Conservation (phyloP, 2,888 invertebrate species). For the Tetragnatha montana region DNA sequence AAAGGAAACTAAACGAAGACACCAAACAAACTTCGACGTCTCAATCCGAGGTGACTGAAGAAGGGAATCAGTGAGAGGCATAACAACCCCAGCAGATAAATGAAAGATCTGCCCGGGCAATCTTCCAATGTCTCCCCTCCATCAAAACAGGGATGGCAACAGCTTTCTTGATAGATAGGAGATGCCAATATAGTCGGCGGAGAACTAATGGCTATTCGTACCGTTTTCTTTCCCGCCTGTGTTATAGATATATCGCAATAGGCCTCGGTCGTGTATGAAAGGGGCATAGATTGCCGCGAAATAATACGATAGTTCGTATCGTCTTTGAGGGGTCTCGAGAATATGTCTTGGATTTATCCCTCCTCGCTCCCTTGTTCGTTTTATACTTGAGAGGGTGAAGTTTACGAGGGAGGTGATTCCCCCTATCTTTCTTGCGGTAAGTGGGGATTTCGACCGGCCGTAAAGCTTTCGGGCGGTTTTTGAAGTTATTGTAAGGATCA, state of each 20-base stretch:
- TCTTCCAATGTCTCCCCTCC: constrained; percentile 54
- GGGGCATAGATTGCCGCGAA: constrained; percentile 25
- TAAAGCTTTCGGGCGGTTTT: not conserved
- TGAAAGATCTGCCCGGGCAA: constrained; percentile 28
- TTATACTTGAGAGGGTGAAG: not conserved
- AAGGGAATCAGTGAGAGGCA: constrained; percentile 1
- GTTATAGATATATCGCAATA: constrained; percentile 16
- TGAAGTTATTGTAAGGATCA: too few relatives aligned
- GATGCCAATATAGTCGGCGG: constrained; percentile 50
- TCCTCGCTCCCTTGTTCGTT: not conserved
- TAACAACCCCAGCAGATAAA: not conserved
- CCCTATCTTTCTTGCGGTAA: not conserved
- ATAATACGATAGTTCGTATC: constrained; percentile 38
- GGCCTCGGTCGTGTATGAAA: not conserved
- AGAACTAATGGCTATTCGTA: constrained; percentile 60
- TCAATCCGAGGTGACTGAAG: constrained; percentile 13
- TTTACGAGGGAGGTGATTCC: not conserved
- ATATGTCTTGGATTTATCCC: constrained; percentile 5
- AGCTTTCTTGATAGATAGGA: constrained; percentile 60
- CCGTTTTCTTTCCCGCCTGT: constrained; percentile 15
- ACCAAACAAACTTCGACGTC: constrained; percentile 17
- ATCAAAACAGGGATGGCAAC: constrained; percentile 51
- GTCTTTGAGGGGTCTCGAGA: constrained; percentile 1
- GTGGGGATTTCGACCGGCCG: not conserved
- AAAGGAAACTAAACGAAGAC: constrained; percentile 2